These are phyloP conservation scores for Falco punctatus DNA, from an alignment of 2,113 vertebrate species.

Conservation along the genomic window DNA sequence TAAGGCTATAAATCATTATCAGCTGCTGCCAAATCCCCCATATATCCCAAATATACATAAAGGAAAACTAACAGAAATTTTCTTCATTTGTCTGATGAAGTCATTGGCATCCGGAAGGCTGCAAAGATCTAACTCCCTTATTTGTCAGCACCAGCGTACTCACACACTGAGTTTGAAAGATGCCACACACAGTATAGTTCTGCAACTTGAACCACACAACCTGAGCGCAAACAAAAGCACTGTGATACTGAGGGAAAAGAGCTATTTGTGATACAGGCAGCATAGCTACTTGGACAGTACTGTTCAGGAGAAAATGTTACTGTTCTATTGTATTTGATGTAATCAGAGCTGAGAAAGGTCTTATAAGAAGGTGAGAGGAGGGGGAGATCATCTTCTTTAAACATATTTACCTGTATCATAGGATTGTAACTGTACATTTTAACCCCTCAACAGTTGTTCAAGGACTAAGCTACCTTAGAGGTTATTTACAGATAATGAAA, in stretches of 20 bases:
- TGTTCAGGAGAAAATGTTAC: not conserved
- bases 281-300: not conserved
- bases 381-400: not conserved
- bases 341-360: not conserved
- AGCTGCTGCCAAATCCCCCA: not conserved
- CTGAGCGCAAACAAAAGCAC: not conserved
- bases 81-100: not conserved
- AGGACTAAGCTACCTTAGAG: not conserved
- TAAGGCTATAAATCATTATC: not conserved
- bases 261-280: not conserved
- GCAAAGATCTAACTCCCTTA: not conserved
- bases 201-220: not conserved
- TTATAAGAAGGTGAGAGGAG: not conserved
- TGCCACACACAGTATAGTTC: not conserved
- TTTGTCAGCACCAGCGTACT: not conserved
- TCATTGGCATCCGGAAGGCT: not conserved
- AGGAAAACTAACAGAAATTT: not conserved
- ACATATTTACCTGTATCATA: not conserved
- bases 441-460: not conserved
- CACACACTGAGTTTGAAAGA: not conserved
- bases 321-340: not conserved
- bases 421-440: not conserved
- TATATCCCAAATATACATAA: not conserved
- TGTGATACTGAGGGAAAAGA: not conserved
- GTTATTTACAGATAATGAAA: not conserved